phyloP scores from a whole-genome alignment of 2,888 invertebrate species.

The Yponomeuta sedellus region DNA sequence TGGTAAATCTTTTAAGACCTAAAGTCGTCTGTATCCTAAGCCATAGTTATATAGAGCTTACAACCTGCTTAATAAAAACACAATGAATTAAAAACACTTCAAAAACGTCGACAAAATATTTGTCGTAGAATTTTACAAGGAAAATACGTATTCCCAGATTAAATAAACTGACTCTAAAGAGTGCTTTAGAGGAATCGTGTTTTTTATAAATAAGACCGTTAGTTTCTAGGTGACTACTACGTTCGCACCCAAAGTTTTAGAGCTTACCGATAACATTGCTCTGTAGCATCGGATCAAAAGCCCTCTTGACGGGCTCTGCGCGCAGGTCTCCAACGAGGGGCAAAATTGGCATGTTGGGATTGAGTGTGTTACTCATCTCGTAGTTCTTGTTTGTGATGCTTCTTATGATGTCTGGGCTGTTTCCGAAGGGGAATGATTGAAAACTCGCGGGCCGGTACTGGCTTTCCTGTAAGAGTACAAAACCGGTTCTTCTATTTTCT shows the following conservation, averaged over 20 bases:
- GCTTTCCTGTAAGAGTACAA: constrained; percentile 38
- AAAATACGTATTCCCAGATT: no score
- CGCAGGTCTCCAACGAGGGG: constrained; percentile 52
- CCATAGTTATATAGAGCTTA: not conserved
- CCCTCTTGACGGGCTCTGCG: constrained; percentile 59
- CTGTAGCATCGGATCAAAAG: constrained; percentile 64
- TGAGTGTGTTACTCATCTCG: constrained; percentile 63
- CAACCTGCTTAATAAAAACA: no score
- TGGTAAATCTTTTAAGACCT: not conserved
- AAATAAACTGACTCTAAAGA: no score
- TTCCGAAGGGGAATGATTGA: constrained; percentile 61
- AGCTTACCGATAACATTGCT: constrained; percentile 59
- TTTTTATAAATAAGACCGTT: no score
- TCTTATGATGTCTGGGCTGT: constrained; percentile 58
- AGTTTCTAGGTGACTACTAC: not conserved
- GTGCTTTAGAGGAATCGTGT: no score
- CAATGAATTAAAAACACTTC: no score
- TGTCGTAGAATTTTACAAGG: no score
- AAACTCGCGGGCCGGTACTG: constrained; percentile 51
- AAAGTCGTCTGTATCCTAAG: not conserved
- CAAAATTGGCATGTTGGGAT: constrained; percentile 40
- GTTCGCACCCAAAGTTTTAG: not conserved
- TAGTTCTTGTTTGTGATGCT: constrained; percentile 59
- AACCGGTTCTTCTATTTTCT: not conserved
- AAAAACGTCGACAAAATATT: not conserved